Evolutionary conservation across 2,888 invertebrate genomes (phyloP).

Genomic region (Ichneumon xanthorius): DNA sequence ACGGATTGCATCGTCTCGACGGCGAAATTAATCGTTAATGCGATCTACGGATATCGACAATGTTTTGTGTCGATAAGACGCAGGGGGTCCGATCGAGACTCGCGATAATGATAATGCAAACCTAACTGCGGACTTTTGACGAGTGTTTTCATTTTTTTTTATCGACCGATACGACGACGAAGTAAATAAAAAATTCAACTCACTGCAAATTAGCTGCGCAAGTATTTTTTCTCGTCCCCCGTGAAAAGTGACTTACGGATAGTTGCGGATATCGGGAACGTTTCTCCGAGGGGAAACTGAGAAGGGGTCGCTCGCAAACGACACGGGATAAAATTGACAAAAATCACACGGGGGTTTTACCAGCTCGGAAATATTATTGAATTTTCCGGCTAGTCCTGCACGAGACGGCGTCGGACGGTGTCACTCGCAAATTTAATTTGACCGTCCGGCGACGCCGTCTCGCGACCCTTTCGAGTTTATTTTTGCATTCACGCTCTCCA

Average conservation of each 20-base stretch:
- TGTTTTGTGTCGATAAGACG: slow-evolving; percentile 3
- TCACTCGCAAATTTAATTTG: slow-evolving; percentile 51
- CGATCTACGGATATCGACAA: slow-evolving; percentile 13
- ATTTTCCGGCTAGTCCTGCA: slow-evolving; percentile 23
- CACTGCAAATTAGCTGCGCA: slow-evolving; percentile 1
- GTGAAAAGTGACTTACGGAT: slow-evolving; percentile 6
- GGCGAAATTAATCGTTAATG: slow-evolving; percentile 33
- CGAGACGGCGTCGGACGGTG: not conserved
- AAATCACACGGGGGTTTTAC: not conserved
- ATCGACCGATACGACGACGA: not conserved
- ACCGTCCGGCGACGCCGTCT: slow-evolving; percentile 14
- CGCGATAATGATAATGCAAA: not conserved
- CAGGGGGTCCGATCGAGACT: slow-evolving; percentile 7
- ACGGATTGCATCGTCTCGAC: slow-evolving; percentile 18
- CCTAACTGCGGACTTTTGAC: not conserved
- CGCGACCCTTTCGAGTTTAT: slow-evolving; percentile 23
- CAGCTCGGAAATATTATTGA: slow-evolving; percentile 24
- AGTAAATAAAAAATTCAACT: not conserved
- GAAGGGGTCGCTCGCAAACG: not conserved
- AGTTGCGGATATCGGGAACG: not conserved
- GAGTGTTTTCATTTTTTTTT: not conserved
- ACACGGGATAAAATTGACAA: not conserved
- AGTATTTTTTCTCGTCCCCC: not conserved
- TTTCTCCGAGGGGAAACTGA: not conserved
- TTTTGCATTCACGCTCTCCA: slow-evolving; percentile 9